Evolutionary conservation across 2,113 vertebrate genomes (phyloP), one percentile per base, ranked within the genome.

Genomic region (Nymphicus hollandicus): DNA sequence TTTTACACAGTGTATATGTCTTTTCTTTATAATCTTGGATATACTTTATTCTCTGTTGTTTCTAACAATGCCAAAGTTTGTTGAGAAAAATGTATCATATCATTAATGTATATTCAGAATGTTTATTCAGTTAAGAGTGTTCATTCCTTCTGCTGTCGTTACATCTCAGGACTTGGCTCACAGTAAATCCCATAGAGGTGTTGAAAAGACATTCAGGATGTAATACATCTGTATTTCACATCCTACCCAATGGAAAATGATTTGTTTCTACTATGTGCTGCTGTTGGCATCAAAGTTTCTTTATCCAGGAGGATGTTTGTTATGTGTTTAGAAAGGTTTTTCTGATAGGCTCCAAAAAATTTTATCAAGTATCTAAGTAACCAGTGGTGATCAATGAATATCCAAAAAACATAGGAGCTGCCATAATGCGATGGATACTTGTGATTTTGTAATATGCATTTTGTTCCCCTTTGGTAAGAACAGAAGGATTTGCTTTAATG

Each of bases 141-240:
- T 93, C 37, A 24, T 94, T 89, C n/a, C 1, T 58, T 81, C 65
- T 81, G 8, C 13, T 52, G 16, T 60, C 53, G 14, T 24, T 81
- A 16, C 20, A 33, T 39, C 25, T 93, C 53, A 84, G 39, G 29
- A 83, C 39, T 33, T 83, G 29, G 41, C 18, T 77, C 33, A 56
- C 53, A 50, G 13, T 81, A 83, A 72, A 76, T 77, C 23, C 33
- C 5, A 0, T 1, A 0, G 2, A 89, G 29, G 25, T 6, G 19
- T 6, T 83, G 35, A 72, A 81, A 68, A 86, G 14, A 31, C 0
- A 0, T 79, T 44, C 53, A 80, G 33, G 19, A 24, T 8, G 2
- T 43, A 17, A 35, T 60, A 5, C 20, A 33, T 56, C 49, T 69
- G 77, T 83, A 73, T 81, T 92, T 89, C 33, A n/a, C 17, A 29